Evolutionary conservation across 2,888 invertebrate species (phyloP), one percentile per base, ranked within the genome.

Genomic region (Clepsis dumicolana): DNA sequence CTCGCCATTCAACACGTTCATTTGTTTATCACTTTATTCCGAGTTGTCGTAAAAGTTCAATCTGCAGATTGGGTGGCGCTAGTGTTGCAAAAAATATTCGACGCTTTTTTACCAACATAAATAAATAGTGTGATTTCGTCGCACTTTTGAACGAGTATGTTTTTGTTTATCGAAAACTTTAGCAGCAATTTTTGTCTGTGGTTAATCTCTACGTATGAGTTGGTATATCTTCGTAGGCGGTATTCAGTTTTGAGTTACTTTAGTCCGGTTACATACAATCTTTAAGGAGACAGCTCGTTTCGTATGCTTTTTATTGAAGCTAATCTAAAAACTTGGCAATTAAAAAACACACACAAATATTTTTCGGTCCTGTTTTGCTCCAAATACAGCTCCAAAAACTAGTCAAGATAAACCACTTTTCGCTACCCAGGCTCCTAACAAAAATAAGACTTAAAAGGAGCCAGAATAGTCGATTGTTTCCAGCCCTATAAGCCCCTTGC

Each of bases 21-120:
- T 66, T 66, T 66, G 65, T 66, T 61, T 66, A 66, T 61, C 60
- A 66, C 65, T 66, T 61, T 66, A 66, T 53, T 61, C 60, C 24
- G 16, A 41, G 53, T 16, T 25, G 61, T 66, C 65, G 65, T 66
- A 66, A 66, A 66, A 66, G 41, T 53, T 60, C 65, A 61, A 66
- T 66, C 65, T 66, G 53, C 44, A 61, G 53, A 66, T 66, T 66
- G 65, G 53, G 65, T 41, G 57, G 64, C 65, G 53, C 60, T 56
- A 24, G 56, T 21, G 56, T 24, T 48, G 48, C 12, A 10, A 21
- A 18, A 48, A 48, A 48, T 4, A 21, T 4, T 21, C 48, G 4
- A 48, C 12, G 16, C 7, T 44, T 38, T 44, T 8, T 41, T 7
- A 44, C 2, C 41, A 8, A 7, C 18, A 8, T 2, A 16, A 8